A percentile compares a stretch with the other conserved stretches of the same genome.
phyloP scores from a whole-genome alignment of 2,888 invertebrate genomes.

The Cosmopolites sordidus region DNA sequence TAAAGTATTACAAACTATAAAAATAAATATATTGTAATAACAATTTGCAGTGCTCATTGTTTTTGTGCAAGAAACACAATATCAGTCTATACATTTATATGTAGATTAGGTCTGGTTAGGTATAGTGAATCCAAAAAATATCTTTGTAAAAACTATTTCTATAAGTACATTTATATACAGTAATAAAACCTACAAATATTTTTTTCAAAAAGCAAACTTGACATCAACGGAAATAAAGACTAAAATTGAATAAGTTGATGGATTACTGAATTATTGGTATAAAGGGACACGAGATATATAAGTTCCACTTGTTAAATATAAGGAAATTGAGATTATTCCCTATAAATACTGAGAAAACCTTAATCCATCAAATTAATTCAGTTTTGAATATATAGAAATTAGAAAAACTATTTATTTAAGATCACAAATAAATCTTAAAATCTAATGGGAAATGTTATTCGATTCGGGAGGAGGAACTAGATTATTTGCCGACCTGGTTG shows the following conservation, averaged over 20 bases:
- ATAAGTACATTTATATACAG: constrained; percentile 13
- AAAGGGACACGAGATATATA: too few relatives aligned
- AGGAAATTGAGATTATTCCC: too few relatives aligned
- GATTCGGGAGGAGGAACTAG: constrained; percentile 9
- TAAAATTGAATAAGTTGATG: too few relatives aligned
- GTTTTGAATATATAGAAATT: too few relatives aligned
- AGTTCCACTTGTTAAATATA: too few relatives aligned
- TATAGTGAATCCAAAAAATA: constrained; percentile 7
- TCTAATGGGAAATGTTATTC: constrained; percentile 21
- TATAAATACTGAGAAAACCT: too few relatives aligned
- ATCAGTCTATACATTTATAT: constrained; percentile 22
- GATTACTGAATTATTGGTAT: too few relatives aligned
- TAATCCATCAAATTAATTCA: too few relatives aligned
- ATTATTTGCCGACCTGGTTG: constrained; percentile 6
- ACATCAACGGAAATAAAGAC: too few relatives aligned
- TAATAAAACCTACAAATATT: background rate
- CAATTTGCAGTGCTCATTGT: constrained; percentile 2
- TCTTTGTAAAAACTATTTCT: constrained; percentile 3
- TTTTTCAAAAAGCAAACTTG: too few relatives aligned
- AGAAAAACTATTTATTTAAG: too few relatives aligned
- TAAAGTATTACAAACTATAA: constrained; percentile 16
- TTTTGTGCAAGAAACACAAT: constrained; percentile 21
- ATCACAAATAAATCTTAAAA: constrained; percentile 6
- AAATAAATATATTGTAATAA: constrained; percentile 21
- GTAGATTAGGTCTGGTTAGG: background rate